These are phyloP conservation scores for Synergus umbraculus DNA, from an alignment of 2,888 invertebrate species.

Conservation along the genomic window DNA sequence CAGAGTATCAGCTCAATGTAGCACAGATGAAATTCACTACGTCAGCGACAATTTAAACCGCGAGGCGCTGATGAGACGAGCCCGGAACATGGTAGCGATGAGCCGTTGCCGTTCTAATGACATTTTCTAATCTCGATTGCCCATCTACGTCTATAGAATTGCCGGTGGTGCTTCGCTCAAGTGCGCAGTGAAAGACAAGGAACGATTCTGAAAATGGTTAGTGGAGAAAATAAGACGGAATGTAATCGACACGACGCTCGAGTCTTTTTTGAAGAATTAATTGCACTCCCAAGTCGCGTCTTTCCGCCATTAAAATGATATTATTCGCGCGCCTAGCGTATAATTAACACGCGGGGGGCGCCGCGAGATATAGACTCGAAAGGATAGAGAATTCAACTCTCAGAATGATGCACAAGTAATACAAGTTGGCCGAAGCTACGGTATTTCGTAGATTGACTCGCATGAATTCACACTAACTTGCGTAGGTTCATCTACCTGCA, in stretches of 20 bases:
- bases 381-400: slow-evolving; percentile 24
- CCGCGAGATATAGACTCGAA: not conserved
- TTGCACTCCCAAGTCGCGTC: slow-evolving; percentile 65
- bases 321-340: slow-evolving; percentile 68
- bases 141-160: slow-evolving; percentile 45
- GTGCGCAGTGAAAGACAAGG: slow-evolving; percentile 20
- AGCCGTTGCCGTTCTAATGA: slow-evolving; percentile 62
- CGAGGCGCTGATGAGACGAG: slow-evolving; percentile 50
- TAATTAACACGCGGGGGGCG: slow-evolving; percentile 64
- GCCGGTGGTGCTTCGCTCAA: slow-evolving; percentile 16
- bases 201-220: slow-evolving; percentile 16
- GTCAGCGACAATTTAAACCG: slow-evolving; percentile 52
- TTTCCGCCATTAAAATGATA: slow-evolving; percentile 74
- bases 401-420: slow-evolving; percentile 15
- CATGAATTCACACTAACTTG: slow-evolving; percentile 26
- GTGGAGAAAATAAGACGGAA: slow-evolving; percentile 40
- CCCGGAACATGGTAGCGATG: slow-evolving; percentile 48
- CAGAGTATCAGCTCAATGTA: slow-evolving; percentile 2
- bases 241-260: slow-evolving; percentile 59
- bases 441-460: slow-evolving; percentile 40
- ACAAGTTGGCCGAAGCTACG: slow-evolving; percentile 43
- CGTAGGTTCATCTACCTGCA: slow-evolving; percentile 40
- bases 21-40: slow-evolving; percentile 42
- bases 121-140: slow-evolving; percentile 73
- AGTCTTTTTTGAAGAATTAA: slow-evolving; percentile 70